Conservation (phyloP, 2,113 vertebrate genomes). For the Phalacrocorax carbo region DNA sequence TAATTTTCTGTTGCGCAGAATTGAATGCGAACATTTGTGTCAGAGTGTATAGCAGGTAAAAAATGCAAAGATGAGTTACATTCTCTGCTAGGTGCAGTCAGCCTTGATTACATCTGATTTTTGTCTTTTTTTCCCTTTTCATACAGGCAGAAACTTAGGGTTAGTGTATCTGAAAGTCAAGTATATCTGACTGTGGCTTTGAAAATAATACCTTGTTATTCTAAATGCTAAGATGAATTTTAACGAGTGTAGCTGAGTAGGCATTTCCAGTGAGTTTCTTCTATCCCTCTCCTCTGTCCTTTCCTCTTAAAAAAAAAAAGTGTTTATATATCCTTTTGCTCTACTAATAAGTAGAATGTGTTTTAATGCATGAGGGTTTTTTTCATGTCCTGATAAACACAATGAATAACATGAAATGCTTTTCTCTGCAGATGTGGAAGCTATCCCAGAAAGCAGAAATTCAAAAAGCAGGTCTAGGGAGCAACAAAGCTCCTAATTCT, state of each 20-base stretch:
- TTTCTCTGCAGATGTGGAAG: conserved; percentile 99
- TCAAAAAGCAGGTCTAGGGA: conserved; percentile 97
- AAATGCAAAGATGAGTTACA: neutral
- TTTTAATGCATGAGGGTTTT: conserved; percentile 48
- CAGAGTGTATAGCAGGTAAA: neutral
- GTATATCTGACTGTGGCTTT: neutral
- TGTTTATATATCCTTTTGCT: conserved; percentile 13
- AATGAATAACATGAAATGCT: conserved; percentile 87
- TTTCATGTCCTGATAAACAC: conserved; percentile 65
- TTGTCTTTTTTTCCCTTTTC: neutral
- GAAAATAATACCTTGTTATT: neutral
- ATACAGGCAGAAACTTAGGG: neutral
- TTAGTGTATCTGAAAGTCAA: neutral
- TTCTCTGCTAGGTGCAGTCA: neutral
- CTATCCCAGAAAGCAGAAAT: conserved; percentile 91
- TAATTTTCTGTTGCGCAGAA: conserved; percentile 30
- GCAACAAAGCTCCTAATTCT: conserved; percentile 93
- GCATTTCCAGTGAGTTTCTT: neutral
- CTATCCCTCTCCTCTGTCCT: conserved; percentile 28
- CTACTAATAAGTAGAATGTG: conserved; percentile 28
- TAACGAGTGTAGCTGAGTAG: neutral
- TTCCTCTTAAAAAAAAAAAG: neutral
- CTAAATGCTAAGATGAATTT: neutral
- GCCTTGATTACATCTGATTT: neutral
- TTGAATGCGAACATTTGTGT: neutral